Evolutionary conservation across 2,113 vertebrate species (phyloP), one percentile per base, ranked within the genome.

Genomic region (Athene cunicularia): DNA sequence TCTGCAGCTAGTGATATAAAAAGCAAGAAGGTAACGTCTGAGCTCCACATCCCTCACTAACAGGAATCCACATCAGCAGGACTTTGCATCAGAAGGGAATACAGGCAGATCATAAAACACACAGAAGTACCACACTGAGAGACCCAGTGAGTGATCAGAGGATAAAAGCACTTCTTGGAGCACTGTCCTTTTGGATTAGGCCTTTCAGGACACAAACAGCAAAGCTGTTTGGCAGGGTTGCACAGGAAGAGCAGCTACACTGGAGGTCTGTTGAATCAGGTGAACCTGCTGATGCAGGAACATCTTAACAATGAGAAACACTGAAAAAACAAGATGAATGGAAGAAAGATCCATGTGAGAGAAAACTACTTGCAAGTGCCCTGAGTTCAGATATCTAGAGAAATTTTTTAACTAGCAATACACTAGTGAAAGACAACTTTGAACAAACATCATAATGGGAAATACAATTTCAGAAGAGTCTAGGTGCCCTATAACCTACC

Each of bases 1-100:
- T 41, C 56, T 21, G 20, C 35, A 47, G 37, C 18, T 15, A n/a
- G 43, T 3, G 21, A 27, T 11, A 37, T 2, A 21, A 49, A 45
- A 24, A 63, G 60, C 23, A 37, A 73, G 71, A 43, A 53, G 26
- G 7, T 1, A 68, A 60, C 0, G 0, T 19, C 32, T 4, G 0
- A 62, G 55, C 41, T 60, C 75, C 39, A 18, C 58, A 68, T 1
- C 49, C 59, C 59, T 70, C 59, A 14, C 55, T 22, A 53, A 43
- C 27, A 86, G 75, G 26, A 64, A 60, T 5, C 33, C 39, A n/a
- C n/a, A 68, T 6, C 5, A 58, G 53, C 66, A 72, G 24, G 56
- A 45, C n/a, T 32, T 39, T 0, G 0, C 24, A 73, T 81, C 50
- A 49, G 49, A 55, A 75, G 17, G 30, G 26, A 68, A 35, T 14